Evolutionary conservation across 2,888 invertebrate species (phyloP).

Genomic region (Pecten maximus): DNA sequence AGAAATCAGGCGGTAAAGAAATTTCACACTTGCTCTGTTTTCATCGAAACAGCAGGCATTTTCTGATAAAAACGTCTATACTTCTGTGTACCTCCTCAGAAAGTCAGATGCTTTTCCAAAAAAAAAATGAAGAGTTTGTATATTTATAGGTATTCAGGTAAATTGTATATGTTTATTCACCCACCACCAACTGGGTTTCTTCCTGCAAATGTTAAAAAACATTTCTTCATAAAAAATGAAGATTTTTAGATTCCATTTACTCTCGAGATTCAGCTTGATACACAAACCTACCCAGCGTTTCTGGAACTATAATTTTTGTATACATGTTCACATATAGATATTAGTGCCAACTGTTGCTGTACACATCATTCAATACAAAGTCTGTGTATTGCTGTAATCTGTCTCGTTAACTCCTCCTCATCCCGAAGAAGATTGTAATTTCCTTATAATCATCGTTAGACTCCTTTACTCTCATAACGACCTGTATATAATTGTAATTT

Average conservation of each 20-base stretch:
- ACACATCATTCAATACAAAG: too few species aligned
- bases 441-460: too few species aligned
- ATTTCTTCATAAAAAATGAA: neutral
- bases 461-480: too few species aligned
- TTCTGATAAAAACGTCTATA: neutral
- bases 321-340: too few species aligned
- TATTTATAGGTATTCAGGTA: neutral
- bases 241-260: neutral
- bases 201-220: neutral
- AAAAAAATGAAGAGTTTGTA: neutral
- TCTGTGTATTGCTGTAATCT: too few species aligned
- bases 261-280: neutral
- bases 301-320: too few species aligned
- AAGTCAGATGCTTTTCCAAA: neutral
- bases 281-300: neutral
- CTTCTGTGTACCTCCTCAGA: neutral
- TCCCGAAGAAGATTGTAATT: too few species aligned
- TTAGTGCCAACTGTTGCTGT: too few species aligned
- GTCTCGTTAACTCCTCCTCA: too few species aligned
- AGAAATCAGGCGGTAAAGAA: neutral
- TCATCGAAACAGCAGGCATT: slow-evolving; percentile 4
- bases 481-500: too few species aligned
- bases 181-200: neutral
- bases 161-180: neutral
- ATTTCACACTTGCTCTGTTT: neutral